Evolutionary conservation across 2,113 vertebrate species (phyloP).

Genomic region (Mixornis gularis): DNA sequence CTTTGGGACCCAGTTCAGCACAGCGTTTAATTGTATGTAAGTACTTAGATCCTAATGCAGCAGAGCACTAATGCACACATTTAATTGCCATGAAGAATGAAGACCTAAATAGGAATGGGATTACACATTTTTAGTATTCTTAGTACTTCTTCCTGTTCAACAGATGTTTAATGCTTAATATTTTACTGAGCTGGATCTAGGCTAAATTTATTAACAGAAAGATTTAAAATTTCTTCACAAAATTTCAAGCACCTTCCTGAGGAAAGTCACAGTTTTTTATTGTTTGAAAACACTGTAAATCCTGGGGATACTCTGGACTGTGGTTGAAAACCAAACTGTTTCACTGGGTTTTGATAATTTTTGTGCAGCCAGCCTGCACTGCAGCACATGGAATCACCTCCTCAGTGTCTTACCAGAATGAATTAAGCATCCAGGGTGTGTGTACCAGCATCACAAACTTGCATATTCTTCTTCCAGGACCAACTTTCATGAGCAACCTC

Average conservation of each 20-base stretch:
- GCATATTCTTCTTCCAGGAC: not conserved
- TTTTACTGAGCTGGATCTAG: not conserved
- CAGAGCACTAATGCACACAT: conserved; percentile 12
- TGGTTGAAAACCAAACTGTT: not conserved
- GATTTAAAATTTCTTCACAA: not conserved
- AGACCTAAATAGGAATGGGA: conserved; percentile 6
- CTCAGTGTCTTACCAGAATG: not conserved
- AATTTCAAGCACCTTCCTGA: not conserved
- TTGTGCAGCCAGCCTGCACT: not conserved
- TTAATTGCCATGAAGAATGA: conserved; percentile 39
- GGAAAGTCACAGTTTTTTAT: not conserved
- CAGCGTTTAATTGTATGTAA: not conserved
- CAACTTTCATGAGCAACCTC: not conserved
- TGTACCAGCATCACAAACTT: not conserved
- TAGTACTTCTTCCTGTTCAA: not conserved
- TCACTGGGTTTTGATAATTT: not conserved
- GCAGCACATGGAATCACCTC: not conserved
- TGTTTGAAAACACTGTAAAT: not conserved
- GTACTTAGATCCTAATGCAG: conserved; percentile 17
- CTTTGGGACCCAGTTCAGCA: not conserved
- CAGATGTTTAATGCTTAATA: not conserved
- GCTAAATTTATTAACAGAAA: conserved; percentile 8
- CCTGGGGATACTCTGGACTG: not conserved
- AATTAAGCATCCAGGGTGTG: not conserved
- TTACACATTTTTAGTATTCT: conserved; percentile 13